These are phyloP conservation scores for Dallia pectoralis DNA, from an alignment of 2,797 vertebrate genomes.

Conservation along the genomic window DNA sequence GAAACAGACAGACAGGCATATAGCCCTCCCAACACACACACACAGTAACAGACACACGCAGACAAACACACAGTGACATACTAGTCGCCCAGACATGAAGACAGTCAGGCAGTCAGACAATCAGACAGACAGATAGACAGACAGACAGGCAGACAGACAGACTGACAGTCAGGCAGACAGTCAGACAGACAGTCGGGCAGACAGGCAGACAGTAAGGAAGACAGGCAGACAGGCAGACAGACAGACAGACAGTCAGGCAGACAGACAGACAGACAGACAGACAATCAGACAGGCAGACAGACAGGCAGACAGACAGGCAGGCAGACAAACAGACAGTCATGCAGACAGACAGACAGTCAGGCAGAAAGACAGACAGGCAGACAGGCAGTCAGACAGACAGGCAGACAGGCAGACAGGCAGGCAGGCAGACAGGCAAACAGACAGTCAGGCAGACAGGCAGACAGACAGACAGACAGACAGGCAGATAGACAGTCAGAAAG, in stretches of 20 bases:
- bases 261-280: slow-evolving; percentile 7
- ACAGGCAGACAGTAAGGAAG: slow-evolving; percentile 13
- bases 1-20: slow-evolving; percentile 3
- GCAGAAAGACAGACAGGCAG: background rate
- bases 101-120: slow-evolving; percentile 9
- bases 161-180: slow-evolving; percentile 3
- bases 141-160: slow-evolving; percentile 11
- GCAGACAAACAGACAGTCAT: slow-evolving; percentile 1
- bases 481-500: background rate
- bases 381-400: slow-evolving; percentile 5
- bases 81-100: too few species aligned
- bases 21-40: background rate
- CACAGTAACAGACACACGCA: slow-evolving; percentile 10
- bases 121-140: background rate
- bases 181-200: background rate
- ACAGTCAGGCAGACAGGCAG: background rate
- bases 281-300: slow-evolving; percentile 7
- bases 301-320: background rate
- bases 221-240: background rate
- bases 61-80: background rate
- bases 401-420: background rate
- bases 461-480: slow-evolving; percentile 12
- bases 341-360: slow-evolving; percentile 15
- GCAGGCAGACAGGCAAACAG: slow-evolving; percentile 9
- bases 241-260: slow-evolving; percentile 12